Evolutionary conservation across 2,797 vertebrate species (phyloP), one percentile per base, ranked within the genome.

Genomic region (Alfaro cultratus): DNA sequence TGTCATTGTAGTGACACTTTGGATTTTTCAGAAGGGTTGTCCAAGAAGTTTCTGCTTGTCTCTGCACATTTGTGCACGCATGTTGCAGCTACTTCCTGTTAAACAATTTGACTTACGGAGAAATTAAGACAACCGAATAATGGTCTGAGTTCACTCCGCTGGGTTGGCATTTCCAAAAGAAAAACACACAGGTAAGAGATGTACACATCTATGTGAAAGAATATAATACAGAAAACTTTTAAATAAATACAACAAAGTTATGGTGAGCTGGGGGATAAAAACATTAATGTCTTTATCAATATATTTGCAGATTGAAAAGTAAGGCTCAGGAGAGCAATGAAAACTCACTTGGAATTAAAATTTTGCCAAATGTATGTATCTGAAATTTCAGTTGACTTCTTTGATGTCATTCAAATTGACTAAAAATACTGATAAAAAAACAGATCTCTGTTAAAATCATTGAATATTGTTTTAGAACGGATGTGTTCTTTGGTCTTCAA

Each of bases 81-180:
- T 87, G 90, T n/a, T 90, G 86, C 87, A 89, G 79, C 75, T 72
- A 85, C 53, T 81, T 75, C 78, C 88, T 90, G 87, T 93, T 68
- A 76, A 78, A 80, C 78, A 47, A 43, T 83, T 15, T 86, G 76
- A 90, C 91, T 47, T 78, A 76, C 82, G 79, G 51, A 78, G 72
- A 60, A 86, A 67, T 83, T 86, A 90, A 51, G 84, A 76, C 80
- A 82, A 86, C 75, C 82, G 78, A 87, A 87, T 75, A 89, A 85
- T 81, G 72, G 16, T 45, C 47, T 55, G 81, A 80, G 76, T 86
- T 86, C 82, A 86, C 81, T 83, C 80, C 83, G 75, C 73, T 71
- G 82, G 77, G 51, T 68, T 76, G 82, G 83, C 88, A 87, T 85
- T 83, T 77, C 70, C 57, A n/a, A n/a, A n/a, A 31, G 31, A 60